Conservation (phyloP, 37 sponge, comb jelly and placozoan species). For the Bolinopsis microptera region DNA sequence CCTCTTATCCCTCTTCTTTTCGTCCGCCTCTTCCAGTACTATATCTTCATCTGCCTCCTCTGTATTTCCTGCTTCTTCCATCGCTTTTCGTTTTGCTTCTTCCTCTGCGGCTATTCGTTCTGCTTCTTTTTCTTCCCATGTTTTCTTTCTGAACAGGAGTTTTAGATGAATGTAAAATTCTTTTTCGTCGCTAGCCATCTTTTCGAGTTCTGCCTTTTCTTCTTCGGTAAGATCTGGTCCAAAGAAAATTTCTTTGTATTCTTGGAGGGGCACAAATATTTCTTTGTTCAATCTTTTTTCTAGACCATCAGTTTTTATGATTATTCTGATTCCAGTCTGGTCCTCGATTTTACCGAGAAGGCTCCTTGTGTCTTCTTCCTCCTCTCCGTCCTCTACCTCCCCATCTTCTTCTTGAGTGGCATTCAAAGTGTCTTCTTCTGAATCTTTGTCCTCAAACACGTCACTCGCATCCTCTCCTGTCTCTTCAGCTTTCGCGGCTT, state of each 20-base stretch:
- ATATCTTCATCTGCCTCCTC: neutral
- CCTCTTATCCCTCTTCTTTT: constrained; percentile 16
- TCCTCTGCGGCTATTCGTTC: neutral
- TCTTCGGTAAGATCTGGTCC: constrained; percentile 12
- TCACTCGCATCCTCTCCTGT: neutral
- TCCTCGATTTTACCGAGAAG: constrained; percentile 2
- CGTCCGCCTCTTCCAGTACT: neutral
- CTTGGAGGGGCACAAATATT: neutral
- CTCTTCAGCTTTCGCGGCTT: neutral
- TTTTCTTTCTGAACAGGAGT: neutral
- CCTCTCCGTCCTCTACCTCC: neutral
- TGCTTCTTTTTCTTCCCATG: neutral
- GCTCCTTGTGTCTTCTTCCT: neutral
- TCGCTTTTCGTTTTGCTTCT: neutral
- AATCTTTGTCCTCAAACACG: neutral
- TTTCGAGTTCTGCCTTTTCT: neutral
- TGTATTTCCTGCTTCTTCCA: neutral
- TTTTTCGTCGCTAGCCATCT: constrained; percentile 4
- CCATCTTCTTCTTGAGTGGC: neutral
- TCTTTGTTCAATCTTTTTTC: neutral
- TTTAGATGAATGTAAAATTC: constrained; percentile 12
- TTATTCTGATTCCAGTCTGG: constrained; percentile 4
- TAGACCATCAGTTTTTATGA: neutral
- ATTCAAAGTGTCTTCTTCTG: neutral
- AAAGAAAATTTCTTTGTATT: constrained; percentile 27